Percentiles rank a stretch among this genome's conserved stretches.
Evolutionary conservation across 2,113 vertebrate genomes (phyloP).

Genomic region (Scatophagus argus): DNA sequence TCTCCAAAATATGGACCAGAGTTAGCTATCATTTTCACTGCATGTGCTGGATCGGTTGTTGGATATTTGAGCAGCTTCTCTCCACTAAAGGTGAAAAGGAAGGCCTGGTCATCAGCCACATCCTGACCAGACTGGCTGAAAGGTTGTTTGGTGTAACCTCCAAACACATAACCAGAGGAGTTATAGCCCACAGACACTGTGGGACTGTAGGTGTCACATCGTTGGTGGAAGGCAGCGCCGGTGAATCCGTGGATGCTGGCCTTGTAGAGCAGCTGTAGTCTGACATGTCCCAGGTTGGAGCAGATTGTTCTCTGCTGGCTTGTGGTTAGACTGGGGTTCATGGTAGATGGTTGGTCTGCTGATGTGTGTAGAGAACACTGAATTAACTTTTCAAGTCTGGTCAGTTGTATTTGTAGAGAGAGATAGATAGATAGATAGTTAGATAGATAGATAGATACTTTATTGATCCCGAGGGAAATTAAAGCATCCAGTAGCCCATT

Average conservation of each 20-base stretch:
- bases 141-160: constrained; percentile 67
- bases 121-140: constrained; percentile 51
- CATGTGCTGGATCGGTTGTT: fast-evolving
- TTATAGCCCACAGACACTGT: constrained; percentile 80
- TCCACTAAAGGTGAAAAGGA: constrained; percentile 72
- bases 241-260: constrained; percentile 73
- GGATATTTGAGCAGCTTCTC: constrained; percentile 23
- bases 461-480: no score
- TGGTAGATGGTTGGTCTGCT: background rate
- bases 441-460: no score
- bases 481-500: no score
- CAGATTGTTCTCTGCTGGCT: constrained; percentile 60
- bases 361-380: background rate
- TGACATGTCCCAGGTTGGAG: constrained; percentile 39
- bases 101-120: constrained; percentile 66
- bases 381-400: background rate
- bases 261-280: constrained; percentile 73
- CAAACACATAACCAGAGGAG: constrained; percentile 71
- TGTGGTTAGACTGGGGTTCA: constrained; percentile 49
- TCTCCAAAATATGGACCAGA: constrained; percentile 69
- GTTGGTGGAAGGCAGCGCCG: constrained; percentile 57
- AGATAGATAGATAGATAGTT: no score
- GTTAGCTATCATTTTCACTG: background rate
- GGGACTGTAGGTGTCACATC: constrained; percentile 64
- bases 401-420: no score